Base-by-base conservation (phyloP, 1,140 invertebrate species). In the Ips typographus region DNA sequence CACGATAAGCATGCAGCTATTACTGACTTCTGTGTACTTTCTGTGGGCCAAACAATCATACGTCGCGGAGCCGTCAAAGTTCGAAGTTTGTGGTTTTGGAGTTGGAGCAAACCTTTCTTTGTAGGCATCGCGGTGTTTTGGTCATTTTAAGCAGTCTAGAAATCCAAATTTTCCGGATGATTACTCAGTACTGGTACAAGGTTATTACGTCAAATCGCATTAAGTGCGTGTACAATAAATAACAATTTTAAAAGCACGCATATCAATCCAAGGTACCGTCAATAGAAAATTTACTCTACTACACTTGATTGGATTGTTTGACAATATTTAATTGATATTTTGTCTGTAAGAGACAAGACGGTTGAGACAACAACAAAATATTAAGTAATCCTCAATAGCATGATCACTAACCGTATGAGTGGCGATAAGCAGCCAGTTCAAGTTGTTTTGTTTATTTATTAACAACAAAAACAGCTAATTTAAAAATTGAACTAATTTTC, bases 401-500 rank as follows among this genome's bases (percentile, higher is more conserved):
- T 70, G 68, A 64, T 51, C 43, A 70, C 68, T 70, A 70, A 70
- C 61, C 52, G 68, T 70, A 62, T 70, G 68, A 58, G 53, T 61
- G 68, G 60, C 38, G 61, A 47, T 51, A 55, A 42, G 6, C 37
- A 64, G 68, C 3, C 61, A 70, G 36, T 57, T 8, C n/a, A 70
- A 70, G 60, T 57, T 47, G 2, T 51, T 56, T 49, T 22, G 22
- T 3, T 49, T 22, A 2, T 22, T 49, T 49, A 8, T 49, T 49
- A 8, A 49, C 44, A 2, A 47, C 22, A 49, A 2, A 49, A 49
- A 22, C 7, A 22, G 22, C 22, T 22, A 22, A 22, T 22, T 22
- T 22, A 22, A 22, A 22, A 22, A 22, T 22, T 22, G 22, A 44
- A 40, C 38, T 43, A 51, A 43, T 22, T 62, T 62, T 61, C 6